Conservation (phyloP, 2,113 vertebrate species). For the Sturnira hondurensis region DNA sequence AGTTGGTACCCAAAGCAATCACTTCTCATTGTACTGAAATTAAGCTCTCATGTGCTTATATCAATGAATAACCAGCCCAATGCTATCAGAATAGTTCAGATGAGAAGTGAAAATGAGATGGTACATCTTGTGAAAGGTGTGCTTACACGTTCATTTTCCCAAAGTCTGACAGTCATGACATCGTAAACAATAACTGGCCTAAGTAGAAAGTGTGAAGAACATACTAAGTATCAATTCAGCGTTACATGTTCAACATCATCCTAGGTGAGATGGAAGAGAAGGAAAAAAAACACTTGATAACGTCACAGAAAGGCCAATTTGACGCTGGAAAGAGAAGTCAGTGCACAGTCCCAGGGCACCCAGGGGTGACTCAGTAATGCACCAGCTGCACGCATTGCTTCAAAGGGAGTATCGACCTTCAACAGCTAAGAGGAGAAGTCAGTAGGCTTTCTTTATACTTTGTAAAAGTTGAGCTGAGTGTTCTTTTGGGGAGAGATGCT, state of each 20-base stretch:
- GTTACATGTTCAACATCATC: background rate
- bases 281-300: background rate
- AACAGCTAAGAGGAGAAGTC: background rate
- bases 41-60: background rate
- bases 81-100: background rate
- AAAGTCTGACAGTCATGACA: background rate
- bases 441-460: background rate
- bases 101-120: background rate
- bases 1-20: slow-evolving; percentile 5
- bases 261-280: background rate
- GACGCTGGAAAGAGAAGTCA: background rate
- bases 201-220: background rate
- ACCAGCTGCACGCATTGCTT: background rate
- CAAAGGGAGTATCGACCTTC: background rate
- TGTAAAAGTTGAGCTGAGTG: background rate
- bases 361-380: background rate
- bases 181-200: background rate
- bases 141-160: background rate
- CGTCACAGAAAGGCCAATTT: background rate
- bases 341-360: background rate
- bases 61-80: background rate
- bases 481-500: background rate
- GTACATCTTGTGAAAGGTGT: background rate
- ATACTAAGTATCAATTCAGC: background rate
- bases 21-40: slow-evolving; percentile 29